Percentiles rank a stretch among this genome's conserved stretches.
phyloP scores from a whole-genome alignment of 2,888 invertebrate genomes.

The Brassicogethes aeneus region DNA sequence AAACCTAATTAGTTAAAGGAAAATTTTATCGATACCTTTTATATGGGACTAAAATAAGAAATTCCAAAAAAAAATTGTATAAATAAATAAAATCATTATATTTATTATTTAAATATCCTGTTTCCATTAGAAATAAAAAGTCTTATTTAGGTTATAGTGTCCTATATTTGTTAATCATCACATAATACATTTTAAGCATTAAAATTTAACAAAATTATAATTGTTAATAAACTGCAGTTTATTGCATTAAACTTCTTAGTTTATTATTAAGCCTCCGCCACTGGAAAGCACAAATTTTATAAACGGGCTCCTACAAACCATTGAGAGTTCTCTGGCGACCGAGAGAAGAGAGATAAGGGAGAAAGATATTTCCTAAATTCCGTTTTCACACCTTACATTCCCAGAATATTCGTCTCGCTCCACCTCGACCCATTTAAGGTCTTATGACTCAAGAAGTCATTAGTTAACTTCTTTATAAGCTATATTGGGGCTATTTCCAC shows the following conservation, averaged over 20 bases:
- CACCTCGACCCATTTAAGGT: not conserved
- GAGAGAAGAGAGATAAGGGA: constrained; percentile 11
- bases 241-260: not conserved
- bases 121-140: too few species aligned
- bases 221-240: not conserved
- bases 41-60: too few species aligned
- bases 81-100: too few species aligned
- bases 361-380: constrained; percentile 19
- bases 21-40: too few species aligned
- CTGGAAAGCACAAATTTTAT: not conserved
- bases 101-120: too few species aligned
- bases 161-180: too few species aligned
- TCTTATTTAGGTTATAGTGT: too few species aligned
- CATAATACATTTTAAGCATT: too few species aligned
- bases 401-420: not conserved
- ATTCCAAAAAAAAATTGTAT: too few species aligned
- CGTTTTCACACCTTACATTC: constrained; percentile 15
- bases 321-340: not conserved
- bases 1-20: too few species aligned
- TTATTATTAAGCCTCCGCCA: too few species aligned
- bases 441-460: constrained; percentile 1
- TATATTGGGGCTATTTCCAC: not conserved
- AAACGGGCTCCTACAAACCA: not conserved
- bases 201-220: too few species aligned
- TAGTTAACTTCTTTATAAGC: not conserved